phyloP scores from a whole-genome alignment of 2,888 invertebrate genomes.

The Trachelus tabidus region DNA sequence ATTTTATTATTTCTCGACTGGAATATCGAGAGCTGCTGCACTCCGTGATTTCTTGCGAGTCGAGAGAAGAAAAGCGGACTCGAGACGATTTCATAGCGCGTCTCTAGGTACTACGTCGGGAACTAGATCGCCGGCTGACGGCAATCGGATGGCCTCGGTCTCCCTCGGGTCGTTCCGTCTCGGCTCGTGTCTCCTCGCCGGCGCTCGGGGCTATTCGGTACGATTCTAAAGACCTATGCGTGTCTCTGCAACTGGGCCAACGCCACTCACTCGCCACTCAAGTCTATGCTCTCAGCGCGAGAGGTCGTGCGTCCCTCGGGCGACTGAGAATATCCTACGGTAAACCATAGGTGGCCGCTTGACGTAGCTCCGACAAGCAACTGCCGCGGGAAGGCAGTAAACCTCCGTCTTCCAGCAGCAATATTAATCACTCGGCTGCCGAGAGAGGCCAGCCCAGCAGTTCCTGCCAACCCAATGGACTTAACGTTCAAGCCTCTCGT shows the following conservation, averaged over 20 bases:
- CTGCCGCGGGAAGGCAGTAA: slow-evolving; percentile 50
- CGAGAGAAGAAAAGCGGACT: no score
- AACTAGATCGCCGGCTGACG: no score
- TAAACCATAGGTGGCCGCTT: slow-evolving; percentile 22
- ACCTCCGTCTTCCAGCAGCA: slow-evolving; percentile 44
- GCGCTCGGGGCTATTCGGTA: slow-evolving; percentile 7
- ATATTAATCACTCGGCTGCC: slow-evolving; percentile 46
- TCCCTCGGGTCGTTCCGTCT: slow-evolving; percentile 14
- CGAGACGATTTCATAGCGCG: no score
- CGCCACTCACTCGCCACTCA: slow-evolving; percentile 2
- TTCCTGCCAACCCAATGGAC: no score
- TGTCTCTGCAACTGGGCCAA: slow-evolving; percentile 25
- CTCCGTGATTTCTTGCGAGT: no score
- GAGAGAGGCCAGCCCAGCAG: no score
- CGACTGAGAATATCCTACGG: slow-evolving; percentile 11
- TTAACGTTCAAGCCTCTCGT: no score
- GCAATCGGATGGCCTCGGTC: background rate
- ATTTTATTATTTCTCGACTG: no score
- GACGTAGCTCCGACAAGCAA: slow-evolving; percentile 24
- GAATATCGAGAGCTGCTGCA: no score
- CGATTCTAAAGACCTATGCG: slow-evolving; percentile 14
- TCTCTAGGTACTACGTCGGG: no score
- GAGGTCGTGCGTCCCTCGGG: background rate
- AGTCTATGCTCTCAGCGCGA: background rate
- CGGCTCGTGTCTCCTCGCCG: slow-evolving; percentile 6